Conservation (phyloP, 2,888 invertebrate genomes). For the Tupiocoris notatus region DNA sequence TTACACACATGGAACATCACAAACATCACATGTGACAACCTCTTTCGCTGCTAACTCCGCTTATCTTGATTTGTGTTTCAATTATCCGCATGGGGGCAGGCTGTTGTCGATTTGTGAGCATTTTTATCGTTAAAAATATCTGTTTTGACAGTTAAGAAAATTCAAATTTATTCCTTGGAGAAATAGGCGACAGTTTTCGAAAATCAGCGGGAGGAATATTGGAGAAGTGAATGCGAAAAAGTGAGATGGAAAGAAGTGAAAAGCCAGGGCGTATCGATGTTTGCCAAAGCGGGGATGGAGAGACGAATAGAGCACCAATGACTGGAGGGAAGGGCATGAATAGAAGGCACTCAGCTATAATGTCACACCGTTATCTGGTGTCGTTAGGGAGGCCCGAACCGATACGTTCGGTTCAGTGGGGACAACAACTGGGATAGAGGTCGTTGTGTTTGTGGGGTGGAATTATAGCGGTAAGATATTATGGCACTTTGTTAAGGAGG, state of each 20-base stretch:
- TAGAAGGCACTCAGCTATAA: constrained; percentile 36
- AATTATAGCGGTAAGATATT: background rate
- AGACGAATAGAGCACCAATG: background rate
- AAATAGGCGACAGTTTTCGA: no score
- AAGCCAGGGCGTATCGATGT: background rate
- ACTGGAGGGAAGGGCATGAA: background rate
- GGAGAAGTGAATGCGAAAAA: no score
- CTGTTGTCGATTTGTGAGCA: background rate
- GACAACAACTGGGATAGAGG: no score
- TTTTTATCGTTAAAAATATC: no score
- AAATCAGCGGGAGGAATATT: no score
- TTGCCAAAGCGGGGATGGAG: background rate
- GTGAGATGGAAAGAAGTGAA: no score
- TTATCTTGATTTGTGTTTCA: background rate
- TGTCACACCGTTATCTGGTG: constrained; percentile 28
- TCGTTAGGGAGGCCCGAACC: constrained; percentile 16
- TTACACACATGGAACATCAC: background rate
- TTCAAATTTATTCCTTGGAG: no score
- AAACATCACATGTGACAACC: background rate
- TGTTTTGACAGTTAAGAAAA: no score
- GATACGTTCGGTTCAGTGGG: background rate
- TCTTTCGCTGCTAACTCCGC: background rate
- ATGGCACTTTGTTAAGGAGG: background rate
- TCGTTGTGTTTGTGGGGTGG: no score
- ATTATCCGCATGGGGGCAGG: background rate